Evolutionary conservation across 2,888 invertebrate species (phyloP), one percentile per base, ranked within the genome.

Genomic region (Leptinotarsa tumamoca): DNA sequence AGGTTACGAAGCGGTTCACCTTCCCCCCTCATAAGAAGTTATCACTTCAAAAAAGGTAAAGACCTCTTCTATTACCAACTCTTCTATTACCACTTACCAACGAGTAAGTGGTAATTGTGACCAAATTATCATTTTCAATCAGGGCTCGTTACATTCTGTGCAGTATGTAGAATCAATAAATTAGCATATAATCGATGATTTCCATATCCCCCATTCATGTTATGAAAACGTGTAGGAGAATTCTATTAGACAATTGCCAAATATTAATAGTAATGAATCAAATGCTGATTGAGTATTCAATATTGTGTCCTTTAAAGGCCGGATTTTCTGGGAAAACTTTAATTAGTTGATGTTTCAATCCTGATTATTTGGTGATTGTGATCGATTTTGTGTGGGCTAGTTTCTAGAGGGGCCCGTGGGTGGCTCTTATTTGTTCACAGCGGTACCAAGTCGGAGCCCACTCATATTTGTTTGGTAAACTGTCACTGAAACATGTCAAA

Each of bases 121-220:
- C 14, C 14, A 17, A 21, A 4, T 5, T 14, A 14, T 58, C 10
- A 23, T 14, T 63, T 63, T 27, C 10, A 33, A 43, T 43, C 21
- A 63, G 63, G 18, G n/a, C 63, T 63, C 63, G 63, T 63, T 63
- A 33, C 33, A 63, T 43, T 43, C 17, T 63, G 33, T 43, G 15
- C 23, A 58, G 58, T 23, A 17, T 63, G 33, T 33, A 63, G 63
- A 63, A 63, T 63, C 63, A 56, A 67, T 52, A 3, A 76, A 78
- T 78, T 78, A 75, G 49, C 75, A 78, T 73, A 78, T 78, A 78
- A 78, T 78, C 71, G 68, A 63, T 78, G 66, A 78, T 75, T 78
- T 73, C 73, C 73, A 73, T 78, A 63, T 23, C 73, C 66, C 71
- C 69, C 73, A 78, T 75, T 78, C 78, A 78, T 68, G 71, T 72